These are phyloP conservation scores for Coboldia fuscipes DNA, from an alignment of 1,140 invertebrate genomes.

Conservation along the genomic window DNA sequence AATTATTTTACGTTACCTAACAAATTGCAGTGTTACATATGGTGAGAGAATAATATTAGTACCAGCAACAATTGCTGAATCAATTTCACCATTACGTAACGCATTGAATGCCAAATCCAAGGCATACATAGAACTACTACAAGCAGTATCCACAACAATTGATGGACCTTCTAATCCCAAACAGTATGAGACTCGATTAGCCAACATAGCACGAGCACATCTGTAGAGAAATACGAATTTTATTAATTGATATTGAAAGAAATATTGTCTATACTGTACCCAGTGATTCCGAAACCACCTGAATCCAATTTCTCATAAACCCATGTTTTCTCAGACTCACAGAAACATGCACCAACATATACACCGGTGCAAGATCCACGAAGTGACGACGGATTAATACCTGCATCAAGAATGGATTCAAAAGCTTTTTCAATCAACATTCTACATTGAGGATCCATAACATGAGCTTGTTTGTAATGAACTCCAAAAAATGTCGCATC, in stretches of 20 bases:
- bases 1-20: constrained; percentile 20
- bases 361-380: constrained; percentile 54
- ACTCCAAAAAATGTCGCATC: constrained; percentile 67
- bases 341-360: constrained; percentile 51
- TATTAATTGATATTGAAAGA: neutral
- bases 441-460: constrained; percentile 29
- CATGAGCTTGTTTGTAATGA: constrained; percentile 23
- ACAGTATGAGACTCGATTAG: constrained; percentile 68
- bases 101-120: constrained; percentile 61
- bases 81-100: constrained; percentile 55
- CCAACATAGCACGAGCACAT: constrained; percentile 76
- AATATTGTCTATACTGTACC: constrained; percentile 22
- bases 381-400: constrained; percentile 24
- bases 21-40: constrained; percentile 63
- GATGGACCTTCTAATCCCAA: constrained; percentile 53
- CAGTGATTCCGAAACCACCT: constrained; percentile 41
- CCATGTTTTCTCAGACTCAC: constrained; percentile 47
- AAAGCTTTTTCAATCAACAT: constrained; percentile 25
- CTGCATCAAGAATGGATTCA: constrained; percentile 22
- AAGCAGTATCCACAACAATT: constrained; percentile 69
- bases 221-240: constrained; percentile 13
- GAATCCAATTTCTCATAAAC: constrained; percentile 39
- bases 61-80: constrained; percentile 72
- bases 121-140: constrained; percentile 71
- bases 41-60: constrained; percentile 70